Conservation (phyloP, 2,888 invertebrate species). For the Hymenopus coronatus region DNA sequence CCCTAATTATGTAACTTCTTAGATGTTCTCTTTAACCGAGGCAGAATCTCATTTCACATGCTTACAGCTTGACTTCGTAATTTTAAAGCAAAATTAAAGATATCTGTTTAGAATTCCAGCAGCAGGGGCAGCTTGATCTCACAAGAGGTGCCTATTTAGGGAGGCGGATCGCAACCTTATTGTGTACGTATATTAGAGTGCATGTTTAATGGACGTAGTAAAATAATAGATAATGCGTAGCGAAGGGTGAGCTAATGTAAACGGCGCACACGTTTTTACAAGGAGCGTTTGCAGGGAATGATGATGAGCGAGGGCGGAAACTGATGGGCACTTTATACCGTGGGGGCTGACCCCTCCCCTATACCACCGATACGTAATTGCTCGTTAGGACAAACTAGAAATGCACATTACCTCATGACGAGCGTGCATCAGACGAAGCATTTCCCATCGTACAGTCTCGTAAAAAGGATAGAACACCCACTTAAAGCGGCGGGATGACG, state of each 20-base stretch:
- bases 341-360: neutral
- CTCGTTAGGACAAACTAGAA: conserved; percentile 23
- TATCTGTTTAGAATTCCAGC: neutral
- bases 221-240: conserved; percentile 4
- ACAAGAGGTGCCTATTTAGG: neutral
- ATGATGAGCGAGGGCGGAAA: neutral
- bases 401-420: conserved; percentile 22
- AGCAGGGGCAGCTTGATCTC: neutral
- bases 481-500: no score
- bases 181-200: neutral
- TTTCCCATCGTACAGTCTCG: neutral
- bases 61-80: no score
- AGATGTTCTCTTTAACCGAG: no score
- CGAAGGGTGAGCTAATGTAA: neutral
- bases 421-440: neutral
- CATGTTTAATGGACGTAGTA: neutral
- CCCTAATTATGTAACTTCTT: no score
- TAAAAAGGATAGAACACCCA: neutral
- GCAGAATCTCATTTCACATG: no score
- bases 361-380: conserved; percentile 18
- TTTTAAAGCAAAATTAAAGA: neutral
- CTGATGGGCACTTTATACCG: conserved; percentile 1
- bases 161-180: neutral
- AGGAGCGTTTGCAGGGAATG: neutral
- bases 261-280: neutral